Base-by-base conservation (phyloP, 1,140 invertebrate species). In the Drosophila asahinai region DNA sequence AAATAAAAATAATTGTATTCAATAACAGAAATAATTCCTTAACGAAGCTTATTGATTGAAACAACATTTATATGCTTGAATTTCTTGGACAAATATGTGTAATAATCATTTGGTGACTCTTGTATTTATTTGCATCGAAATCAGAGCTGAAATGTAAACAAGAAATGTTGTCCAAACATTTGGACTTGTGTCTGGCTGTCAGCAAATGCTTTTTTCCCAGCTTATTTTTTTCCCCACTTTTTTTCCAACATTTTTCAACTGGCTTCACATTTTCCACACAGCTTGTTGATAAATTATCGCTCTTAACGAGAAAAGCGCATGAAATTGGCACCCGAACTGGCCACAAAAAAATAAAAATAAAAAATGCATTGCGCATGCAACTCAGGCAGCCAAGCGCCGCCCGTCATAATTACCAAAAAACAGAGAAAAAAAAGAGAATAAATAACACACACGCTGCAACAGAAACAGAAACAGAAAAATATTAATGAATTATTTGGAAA, bases 401-500 rank as follows among this genome's bases (percentile, higher is more conserved):
- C 65, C 75, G 62, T 87, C 83, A 83, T 87, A 86, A 86, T 86
- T 87, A 83, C 66, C 78, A 42, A 59, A 81, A 58, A 71, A 40
- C 30, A 8, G 73, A 47, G 22, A 11, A 22, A n/a, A 33, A 5
- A 36, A 4, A 45, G 17, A 52, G 30, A 43, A 19, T 58, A 14
- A 27, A 14, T 11, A 9, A 36, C 33, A 36, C 33, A 36, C 33
- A 36, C 9, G 33, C 33, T 36, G 33, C 9, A 36, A 36, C 33
- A 36, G 33, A 67, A 51, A 83, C 19, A 61, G 59, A 80, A 81
- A 83, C 57, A 58, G 64, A 79, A 52, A 89, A 92, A 91, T 92
- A 92, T 92, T 92, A 92, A 92, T 92, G 91, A 92, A 92, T 92
- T 92, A 92, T 92, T 92, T 91, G 91, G 91, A 92, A 92, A 92